phyloP scores from a whole-genome alignment of 2,797 vertebrate species.

The Paramormyrops hopkinsi region DNA sequence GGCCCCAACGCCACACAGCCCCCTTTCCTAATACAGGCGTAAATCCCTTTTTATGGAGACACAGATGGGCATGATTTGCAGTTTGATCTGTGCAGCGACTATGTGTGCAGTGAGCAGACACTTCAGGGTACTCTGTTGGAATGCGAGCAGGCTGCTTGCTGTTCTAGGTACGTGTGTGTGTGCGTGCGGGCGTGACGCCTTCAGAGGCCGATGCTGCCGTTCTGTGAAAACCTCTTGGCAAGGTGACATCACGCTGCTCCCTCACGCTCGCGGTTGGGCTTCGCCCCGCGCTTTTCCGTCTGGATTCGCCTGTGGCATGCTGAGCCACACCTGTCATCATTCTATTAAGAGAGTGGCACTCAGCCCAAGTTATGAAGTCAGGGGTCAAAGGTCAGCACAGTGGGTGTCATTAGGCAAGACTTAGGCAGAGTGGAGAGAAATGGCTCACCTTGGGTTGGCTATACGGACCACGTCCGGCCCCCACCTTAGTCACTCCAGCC shows the following conservation, averaged over 20 bases:
- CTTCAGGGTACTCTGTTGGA: background rate
- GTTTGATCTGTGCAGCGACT: background rate
- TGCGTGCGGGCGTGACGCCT: background rate
- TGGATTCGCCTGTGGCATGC: background rate
- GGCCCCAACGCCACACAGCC: background rate
- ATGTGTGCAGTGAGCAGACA: background rate
- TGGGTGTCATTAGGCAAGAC: background rate
- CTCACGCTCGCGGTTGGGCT: background rate
- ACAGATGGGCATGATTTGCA: background rate
- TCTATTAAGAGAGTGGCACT: background rate
- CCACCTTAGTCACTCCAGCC: slow-evolving; percentile 60
- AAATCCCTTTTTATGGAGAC: slow-evolving; percentile 1
- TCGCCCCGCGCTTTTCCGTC: background rate
- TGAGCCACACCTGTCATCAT: background rate
- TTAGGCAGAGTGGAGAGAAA: slow-evolving; percentile 37
- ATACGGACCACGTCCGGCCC: slow-evolving; percentile 4
- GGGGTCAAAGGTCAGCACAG: slow-evolving; percentile 5
- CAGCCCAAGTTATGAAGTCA: background rate
- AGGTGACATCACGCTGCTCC: background rate
- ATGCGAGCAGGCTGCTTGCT: background rate
- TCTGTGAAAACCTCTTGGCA: background rate
- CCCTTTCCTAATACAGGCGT: background rate
- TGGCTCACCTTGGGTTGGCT: slow-evolving; percentile 47
- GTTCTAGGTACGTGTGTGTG: background rate
- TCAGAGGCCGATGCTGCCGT: background rate